Conservation (phyloP, 2,888 invertebrate genomes). For the Oasisia sp. region DNA sequence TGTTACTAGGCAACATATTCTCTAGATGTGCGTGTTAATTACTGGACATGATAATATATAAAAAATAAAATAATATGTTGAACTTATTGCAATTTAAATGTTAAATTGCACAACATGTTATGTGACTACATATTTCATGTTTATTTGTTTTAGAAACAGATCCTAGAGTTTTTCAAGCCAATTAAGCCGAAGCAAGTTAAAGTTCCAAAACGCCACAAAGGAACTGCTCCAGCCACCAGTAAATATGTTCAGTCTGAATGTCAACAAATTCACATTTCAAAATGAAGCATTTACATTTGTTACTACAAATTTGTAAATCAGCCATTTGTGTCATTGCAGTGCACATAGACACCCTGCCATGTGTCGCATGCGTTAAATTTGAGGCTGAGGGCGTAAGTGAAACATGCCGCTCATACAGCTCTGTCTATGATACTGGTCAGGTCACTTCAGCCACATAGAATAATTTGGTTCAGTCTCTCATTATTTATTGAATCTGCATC, state of each 20-base stretch:
- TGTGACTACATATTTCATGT: not conserved
- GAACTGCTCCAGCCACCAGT: not conserved
- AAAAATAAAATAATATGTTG: too few species aligned
- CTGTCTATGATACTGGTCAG: too few species aligned
- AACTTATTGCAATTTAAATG: too few species aligned
- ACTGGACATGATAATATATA: too few species aligned
- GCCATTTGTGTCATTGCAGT: not conserved
- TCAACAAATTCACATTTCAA: too few species aligned
- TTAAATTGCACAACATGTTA: not conserved
- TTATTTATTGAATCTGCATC: too few species aligned
- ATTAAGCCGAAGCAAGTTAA: not conserved
- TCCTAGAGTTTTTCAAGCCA: constrained; percentile 19
- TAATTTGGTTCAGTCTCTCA: too few species aligned
- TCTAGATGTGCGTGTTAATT: too few species aligned
- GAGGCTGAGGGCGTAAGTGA: not conserved
- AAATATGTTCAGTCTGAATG: not conserved
- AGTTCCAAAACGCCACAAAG: not conserved
- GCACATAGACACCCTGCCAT: not conserved
- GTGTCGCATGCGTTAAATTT: too few species aligned
- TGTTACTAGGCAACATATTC: not conserved
- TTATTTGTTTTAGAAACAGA: constrained; percentile 19
- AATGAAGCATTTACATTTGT: not conserved
- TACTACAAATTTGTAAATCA: not conserved
- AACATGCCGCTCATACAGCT: too few species aligned
- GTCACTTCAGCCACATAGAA: too few species aligned